Percentiles rank a stretch among this genome's conserved stretches.
Conservation (phyloP, 1,140 invertebrate genomes). For the Camponotus pennsylvanicus region DNA sequence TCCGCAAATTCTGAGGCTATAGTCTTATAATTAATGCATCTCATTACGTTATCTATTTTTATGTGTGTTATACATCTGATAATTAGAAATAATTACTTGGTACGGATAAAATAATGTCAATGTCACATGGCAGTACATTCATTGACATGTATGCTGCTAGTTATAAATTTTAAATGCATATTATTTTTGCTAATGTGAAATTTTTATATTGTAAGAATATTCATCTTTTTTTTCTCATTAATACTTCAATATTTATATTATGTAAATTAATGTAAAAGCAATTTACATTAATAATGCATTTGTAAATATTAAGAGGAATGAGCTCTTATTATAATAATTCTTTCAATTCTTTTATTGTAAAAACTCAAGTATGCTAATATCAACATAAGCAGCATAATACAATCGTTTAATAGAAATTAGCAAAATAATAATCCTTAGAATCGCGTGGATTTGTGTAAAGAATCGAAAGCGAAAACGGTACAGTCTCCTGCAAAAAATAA, state of each 20-base stretch:
- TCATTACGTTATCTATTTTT: neutral
- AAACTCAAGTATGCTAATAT: too few species aligned
- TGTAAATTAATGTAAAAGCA: neutral
- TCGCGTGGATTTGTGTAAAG: neutral
- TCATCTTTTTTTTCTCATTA: neutral
- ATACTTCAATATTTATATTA: neutral
- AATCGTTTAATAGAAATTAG: neutral
- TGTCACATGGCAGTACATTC: neutral
- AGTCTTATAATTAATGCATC: slow-evolving; percentile 8
- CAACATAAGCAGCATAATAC: too few species aligned
- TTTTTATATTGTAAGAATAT: neutral
- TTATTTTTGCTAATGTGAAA: neutral
- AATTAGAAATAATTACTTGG: slow-evolving; percentile 5
- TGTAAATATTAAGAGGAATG: too few species aligned
- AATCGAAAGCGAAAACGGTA: neutral
- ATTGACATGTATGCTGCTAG: neutral
- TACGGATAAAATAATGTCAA: neutral
- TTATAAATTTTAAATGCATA: neutral
- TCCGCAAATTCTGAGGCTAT: neutral
- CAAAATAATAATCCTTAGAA: neutral
- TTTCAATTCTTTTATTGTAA: too few species aligned
- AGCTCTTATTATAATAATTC: too few species aligned
- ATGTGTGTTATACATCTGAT: neutral
- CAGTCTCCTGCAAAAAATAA: neutral
- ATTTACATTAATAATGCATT: neutral